Evolutionary conservation across 2,797 vertebrate genomes (phyloP), one percentile per base, ranked within the genome.

Genomic region (Schizothorax lantsangensis): DNA sequence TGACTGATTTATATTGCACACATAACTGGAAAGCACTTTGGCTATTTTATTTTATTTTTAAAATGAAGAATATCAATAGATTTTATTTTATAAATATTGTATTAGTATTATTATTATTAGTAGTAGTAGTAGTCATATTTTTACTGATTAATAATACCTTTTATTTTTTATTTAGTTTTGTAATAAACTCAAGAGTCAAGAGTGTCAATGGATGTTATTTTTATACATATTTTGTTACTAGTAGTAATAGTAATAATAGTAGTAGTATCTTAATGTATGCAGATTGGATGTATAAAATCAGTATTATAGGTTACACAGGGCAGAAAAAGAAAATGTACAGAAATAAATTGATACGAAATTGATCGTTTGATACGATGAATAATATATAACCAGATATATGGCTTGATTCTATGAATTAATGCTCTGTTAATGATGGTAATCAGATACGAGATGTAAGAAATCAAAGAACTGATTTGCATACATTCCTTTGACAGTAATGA

Each of bases 401-500:
- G 17, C 83, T 78, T 14, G 47, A 69, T 78, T 68, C 23, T 66
- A 17, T 26, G 4, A 69, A 68, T 54, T 73, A 64, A 59, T 81
- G 36, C 21, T 82, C 15, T 54, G 33, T 66, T 69, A 78, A 84
- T 72, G 68, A 45, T 15, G 30, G 69, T 74, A 49, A 86, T 38
- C 43, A 88, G 86, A 88, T 88, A 91, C 17, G 88, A 62, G 14
- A 77, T 82, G 84, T 78, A 90, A 89, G 88, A 87, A 88, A 88
- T 89, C 72, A 81, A 64, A 47, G 62, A 84, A 68, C 33, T 54
- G 47, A 78, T 84, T 54, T 78, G 23, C 59, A 69, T 78, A 33
- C 73, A 84, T 78, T 78, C 62, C 86, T 36, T 88, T 89, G 90
- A 91, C 90, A 87, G 89, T 93, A 93, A 93, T 93, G 91, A 88